Evolutionary conservation across 2,113 vertebrate genomes (phyloP), one percentile per base, ranked within the genome.

Genomic region (Paracanthobrama guichenoti): DNA sequence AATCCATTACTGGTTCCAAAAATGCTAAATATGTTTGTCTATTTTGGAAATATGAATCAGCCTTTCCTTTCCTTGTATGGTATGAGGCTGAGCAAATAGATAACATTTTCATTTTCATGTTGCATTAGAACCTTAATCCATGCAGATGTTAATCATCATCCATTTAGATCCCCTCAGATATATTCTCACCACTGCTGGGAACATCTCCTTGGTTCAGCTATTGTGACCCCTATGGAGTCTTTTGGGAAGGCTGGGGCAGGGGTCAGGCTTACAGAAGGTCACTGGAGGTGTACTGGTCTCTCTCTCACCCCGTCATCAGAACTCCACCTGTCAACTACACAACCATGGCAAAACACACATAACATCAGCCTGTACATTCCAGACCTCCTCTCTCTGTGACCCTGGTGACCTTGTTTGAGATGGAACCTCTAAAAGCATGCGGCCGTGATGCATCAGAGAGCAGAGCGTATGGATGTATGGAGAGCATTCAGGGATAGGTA

Each of bases 301-400:
- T 81, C 50, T 84, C 81, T 85, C 73, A 83, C 42, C 35, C 76
- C 81, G 18, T 81, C 67, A 67, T 82, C 73, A 72, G 64, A 69
- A 42, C 72, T 60, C 22, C 74, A 80, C 73, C 62, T 86, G 82
- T 88, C 80, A 87, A 75, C 73, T 57, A 9, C 31, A 81, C 55
- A 26, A 39, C 39, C 79, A 79, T 26, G 60, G 81, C 73, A 84
- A 82, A 87, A 79, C 84, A 82, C 86, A 84, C 75, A 79, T 84
- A 75, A 44, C 88, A 55, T 85, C 78, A 81, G 74, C 55, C 60
- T 77, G 57, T 59, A 82, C 78, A 84, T 87, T 86, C 86, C 84
- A 87, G 81, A 89, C 75, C 82, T 79, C 67, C 44, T 39, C 79
- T 79, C 79, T 42, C 39, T 28, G 8, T 26, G 73, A 84, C 77